phyloP scores from a whole-genome alignment of 2,888 invertebrate genomes.

The Pheosia tremula region DNA sequence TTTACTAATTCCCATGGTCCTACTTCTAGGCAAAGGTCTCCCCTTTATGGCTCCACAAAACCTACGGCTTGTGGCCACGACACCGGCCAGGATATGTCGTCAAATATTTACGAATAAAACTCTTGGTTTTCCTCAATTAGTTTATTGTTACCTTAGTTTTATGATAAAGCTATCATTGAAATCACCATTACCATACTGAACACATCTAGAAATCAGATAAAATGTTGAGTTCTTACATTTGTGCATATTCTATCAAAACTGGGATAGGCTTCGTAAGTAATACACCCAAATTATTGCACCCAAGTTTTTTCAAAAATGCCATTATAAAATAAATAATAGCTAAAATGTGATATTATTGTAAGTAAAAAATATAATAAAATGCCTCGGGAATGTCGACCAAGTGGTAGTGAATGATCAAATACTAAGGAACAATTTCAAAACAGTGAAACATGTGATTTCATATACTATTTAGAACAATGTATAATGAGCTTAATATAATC shows the following conservation, averaged over 20 bases:
- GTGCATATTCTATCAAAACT: slow-evolving; percentile 39
- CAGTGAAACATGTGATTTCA: not conserved
- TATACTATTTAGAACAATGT: not conserved
- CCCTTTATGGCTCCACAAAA: too few species aligned
- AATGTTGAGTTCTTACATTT: slow-evolving; percentile 22
- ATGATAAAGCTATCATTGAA: slow-evolving; percentile 59
- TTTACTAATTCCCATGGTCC: too few species aligned
- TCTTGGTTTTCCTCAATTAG: slow-evolving; percentile 43
- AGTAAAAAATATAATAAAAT: slow-evolving; percentile 11
- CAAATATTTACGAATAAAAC: not conserved
- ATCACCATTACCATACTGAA: slow-evolving; percentile 44
- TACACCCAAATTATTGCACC: slow-evolving; percentile 10
- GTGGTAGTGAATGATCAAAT: not conserved
- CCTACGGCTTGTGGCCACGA: too few species aligned
- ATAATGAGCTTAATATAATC: not conserved
- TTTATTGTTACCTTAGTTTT: slow-evolving; percentile 53
- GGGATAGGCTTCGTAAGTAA: slow-evolving; percentile 20
- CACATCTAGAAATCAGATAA: slow-evolving; percentile 32
- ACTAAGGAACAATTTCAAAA: too few species aligned
- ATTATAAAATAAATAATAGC: slow-evolving; percentile 1
- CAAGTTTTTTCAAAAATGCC: not conserved
- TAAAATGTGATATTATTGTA: slow-evolving; percentile 1
- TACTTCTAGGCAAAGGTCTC: too few species aligned
- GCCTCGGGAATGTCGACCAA: slow-evolving; percentile 16
- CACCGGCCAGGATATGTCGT: too few species aligned